Base-by-base conservation (phyloP, 2,113 vertebrate genomes). In the Rattus norvegicus region DNA sequence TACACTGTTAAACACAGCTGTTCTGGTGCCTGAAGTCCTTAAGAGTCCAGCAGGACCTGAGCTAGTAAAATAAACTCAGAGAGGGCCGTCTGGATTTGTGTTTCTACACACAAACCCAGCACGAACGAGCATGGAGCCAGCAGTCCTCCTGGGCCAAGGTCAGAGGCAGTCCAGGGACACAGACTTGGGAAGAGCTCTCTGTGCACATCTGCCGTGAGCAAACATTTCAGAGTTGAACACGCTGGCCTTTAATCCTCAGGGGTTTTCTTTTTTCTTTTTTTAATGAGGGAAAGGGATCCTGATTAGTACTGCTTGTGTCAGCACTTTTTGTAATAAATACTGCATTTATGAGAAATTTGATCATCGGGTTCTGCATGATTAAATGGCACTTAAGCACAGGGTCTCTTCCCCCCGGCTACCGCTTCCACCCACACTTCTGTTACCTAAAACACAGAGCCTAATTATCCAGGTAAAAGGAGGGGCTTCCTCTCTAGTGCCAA, bases 1-100 rank as follows among this genome's bases (percentile, higher is more conserved):
- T 90, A 96, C 90, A 97, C 98, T 96, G 98, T 98, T 98, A 98
- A 98, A 98, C 97, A 98, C 97, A 98, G 98, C 97, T 98, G 98
- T 94, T 94, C 94, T 98, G 97, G 96, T 98, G 97, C 97, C 97
- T 98, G 94, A 80, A 95, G 90, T 91, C 94, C 97, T 97, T 97
- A 96, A 95, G 95, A 96, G 96, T 96, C 96, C 98, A 97, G 93
- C 93, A 98, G 97, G 94, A 97, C 87, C 63, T 2, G 0, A 98
- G 52, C 86, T 84, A 91, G 95, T 97, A 98, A 98, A 98, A 98
- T 98, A 99, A 98, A 98, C 98, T 98, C 96, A 95, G 96, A 94
- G 97, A 97, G 96, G 80, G 93, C 95, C 80, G 77, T 97, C 88
- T 97, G 97, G 91, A 94, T 76, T 93, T 96, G 56, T 69, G 5